Conservation (phyloP, 2,888 invertebrate species). For the Cacoxenus indagator region DNA sequence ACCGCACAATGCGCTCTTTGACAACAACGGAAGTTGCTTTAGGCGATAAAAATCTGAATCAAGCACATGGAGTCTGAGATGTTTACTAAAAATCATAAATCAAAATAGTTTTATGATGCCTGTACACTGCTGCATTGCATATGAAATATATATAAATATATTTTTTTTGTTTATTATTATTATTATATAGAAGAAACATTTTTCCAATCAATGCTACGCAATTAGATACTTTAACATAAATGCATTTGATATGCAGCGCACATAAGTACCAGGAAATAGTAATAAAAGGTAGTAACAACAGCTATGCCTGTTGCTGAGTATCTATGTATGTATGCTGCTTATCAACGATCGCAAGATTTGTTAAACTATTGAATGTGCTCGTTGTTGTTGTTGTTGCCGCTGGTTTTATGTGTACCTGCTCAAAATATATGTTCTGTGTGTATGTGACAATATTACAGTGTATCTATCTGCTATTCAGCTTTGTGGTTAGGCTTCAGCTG, state of each 20-base stretch:
- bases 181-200: too few species aligned
- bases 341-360: neutral
- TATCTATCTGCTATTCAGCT: too few species aligned
- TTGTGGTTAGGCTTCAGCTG: too few species aligned
- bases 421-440: neutral
- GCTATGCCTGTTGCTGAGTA: neutral
- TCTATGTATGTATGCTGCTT: neutral
- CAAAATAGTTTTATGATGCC: slow-evolving; percentile 1
- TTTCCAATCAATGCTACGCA: too few species aligned
- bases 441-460: neutral
- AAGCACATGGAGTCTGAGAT: neutral
- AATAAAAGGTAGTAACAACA: neutral
- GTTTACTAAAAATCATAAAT: neutral
- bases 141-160: neutral
- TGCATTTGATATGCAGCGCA: neutral
- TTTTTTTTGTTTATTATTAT: too few species aligned
- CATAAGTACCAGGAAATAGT: neutral
- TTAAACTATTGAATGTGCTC: neutral
- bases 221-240: neutral
- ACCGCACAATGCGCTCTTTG: neutral
- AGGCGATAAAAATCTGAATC: neutral
- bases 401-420: neutral
- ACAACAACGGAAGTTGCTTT: neutral
- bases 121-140: neutral
- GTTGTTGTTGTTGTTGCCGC: too few species aligned